Base-by-base conservation (phyloP, 2,888 invertebrate genomes). In the Endomychus coccineus region DNA sequence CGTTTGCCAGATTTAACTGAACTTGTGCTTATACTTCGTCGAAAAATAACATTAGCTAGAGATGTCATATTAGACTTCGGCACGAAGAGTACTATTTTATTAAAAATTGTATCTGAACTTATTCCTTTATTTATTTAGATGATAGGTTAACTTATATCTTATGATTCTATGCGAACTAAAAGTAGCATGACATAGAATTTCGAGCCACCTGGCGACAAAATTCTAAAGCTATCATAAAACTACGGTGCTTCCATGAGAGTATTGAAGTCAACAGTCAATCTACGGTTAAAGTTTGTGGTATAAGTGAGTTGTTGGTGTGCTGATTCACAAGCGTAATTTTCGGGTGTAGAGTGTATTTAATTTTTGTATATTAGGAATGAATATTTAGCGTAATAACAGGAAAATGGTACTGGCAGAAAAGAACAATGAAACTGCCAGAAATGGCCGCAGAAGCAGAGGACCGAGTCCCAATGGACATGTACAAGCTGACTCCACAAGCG, bases 321-420 rank as follows among this genome's bases (percentile, higher is more conserved):
- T 25, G 27, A 25, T 25, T 25, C 27, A 25, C 27, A 9, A 25
- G 11, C 11, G 5, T 7, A n/a, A 7, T 19, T 19, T 19, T 19
- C 21, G 21, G 6, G n/a, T n/a, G n/a, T n/a, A n/a, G n/a, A n/a
- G n/a, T n/a, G n/a, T n/a, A n/a, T 19, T 7, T 7, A 7, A 25
- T 25, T 25, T 7, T 25, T 25, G 11, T 9, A 10, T 10, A 25
- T 9, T 25, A 7, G 9, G 6, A 7, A 9, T 6, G 5, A 6
- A 6, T 25, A 6, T 10, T 10, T 25, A 10, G 6, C 5, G 11
- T 7, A 6, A 7, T 10, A 25, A 10, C 9, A 9, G 12, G 21
- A 49, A 70, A 65, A 89, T 91, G 90, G 90, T 91, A 64, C 74
- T 90, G 66, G 86, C 88, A 17, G 90, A 91, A 66, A 80, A 87